A percentile compares a stretch with the other conserved stretches of the same genome.
Conservation (phyloP, 2,888 invertebrate genomes). For the Drymonia ruficornis region DNA sequence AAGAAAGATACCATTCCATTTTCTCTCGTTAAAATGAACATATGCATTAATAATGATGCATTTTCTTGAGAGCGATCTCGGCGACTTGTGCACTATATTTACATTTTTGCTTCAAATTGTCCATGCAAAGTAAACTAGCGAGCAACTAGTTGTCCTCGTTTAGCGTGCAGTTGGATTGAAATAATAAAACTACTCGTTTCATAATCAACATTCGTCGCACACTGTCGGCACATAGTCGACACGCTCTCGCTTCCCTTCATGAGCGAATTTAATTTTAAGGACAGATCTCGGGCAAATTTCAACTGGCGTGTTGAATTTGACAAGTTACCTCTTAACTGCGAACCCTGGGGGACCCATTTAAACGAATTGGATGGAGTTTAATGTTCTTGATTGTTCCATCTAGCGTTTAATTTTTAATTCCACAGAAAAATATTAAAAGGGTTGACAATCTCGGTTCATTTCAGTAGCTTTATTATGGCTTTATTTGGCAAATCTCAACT, state of each 20-base stretch:
- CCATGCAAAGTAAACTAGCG: background rate
- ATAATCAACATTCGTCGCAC: conserved; percentile 8
- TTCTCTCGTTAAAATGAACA: background rate
- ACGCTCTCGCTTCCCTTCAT: conserved; percentile 15
- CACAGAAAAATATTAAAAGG: conserved; percentile 12
- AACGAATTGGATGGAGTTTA: conserved; percentile 34
- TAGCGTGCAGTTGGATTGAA: background rate
- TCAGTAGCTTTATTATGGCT: background rate
- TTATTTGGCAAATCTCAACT: too few relatives aligned
- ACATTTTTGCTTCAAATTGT: background rate
- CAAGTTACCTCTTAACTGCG: conserved; percentile 47
- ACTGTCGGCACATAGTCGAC: conserved; percentile 22
- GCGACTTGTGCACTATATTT: background rate
- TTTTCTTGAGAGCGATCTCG: conserved; percentile 1
- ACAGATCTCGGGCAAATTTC: conserved; percentile 28
- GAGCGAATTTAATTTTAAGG: conserved; percentile 32
- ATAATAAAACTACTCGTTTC: background rate
- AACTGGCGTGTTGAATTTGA: conserved; percentile 46
- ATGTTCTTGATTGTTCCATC: conserved; percentile 34
- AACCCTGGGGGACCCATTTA: conserved; percentile 28
- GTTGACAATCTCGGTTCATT: background rate
- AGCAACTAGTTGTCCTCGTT: background rate
- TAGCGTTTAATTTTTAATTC: conserved; percentile 32
- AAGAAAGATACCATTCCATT: background rate
- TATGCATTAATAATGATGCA: conserved; percentile 2